Base-by-base conservation (phyloP, 1,140 invertebrate genomes). In the Idris sp. region DNA sequence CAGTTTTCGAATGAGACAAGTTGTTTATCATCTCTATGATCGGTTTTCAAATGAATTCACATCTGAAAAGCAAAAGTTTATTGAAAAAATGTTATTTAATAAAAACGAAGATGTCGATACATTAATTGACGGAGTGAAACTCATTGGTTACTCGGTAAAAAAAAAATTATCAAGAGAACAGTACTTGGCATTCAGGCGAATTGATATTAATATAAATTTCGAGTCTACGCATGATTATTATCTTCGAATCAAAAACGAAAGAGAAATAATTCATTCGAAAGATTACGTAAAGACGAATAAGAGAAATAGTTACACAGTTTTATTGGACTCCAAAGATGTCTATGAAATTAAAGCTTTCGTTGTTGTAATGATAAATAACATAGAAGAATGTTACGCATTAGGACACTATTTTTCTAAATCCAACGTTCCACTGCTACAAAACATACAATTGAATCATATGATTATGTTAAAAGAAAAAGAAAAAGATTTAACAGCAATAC, bases 1-100 rank as follows among this genome's bases (percentile, higher is more conserved):
- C n/a, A 22, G 8, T 18, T 72, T 53, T 48, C 35, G 59, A 13
- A 8, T 44, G 1, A 18, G 28, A 31, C 13, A 30, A 28, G 41
- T 15, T 6, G 41, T 46, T 28, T 28, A 14, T 46, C n/a, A 46
- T 9, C 11, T 46, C 9, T 31, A 31, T 31, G 43, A 48, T 51
- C 13, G 16, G 19, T 51, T n/a, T 35, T 25, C 6, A 3, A 25
- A 35, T 22, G 16, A 51, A 10, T 51, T 51, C 15, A 33, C 30
- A 33, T 14, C 28, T n/a, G 4, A 18, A 36, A 4, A 51, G 10
- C 30, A 13, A 35, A 19, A 33, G 7, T 51, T 44, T 8, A 35
- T 51, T 4, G 16, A 51, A 0, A 36, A 16, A 35, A 35, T 51
- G 31, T 14, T 51, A 6, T 35, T 35, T 22, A 19, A 36, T 1